A percentile compares a stretch with the other conserved stretches of the same genome.
phyloP scores from a whole-genome alignment of 2,113 vertebrate genomes.

The Vidua macroura region DNA sequence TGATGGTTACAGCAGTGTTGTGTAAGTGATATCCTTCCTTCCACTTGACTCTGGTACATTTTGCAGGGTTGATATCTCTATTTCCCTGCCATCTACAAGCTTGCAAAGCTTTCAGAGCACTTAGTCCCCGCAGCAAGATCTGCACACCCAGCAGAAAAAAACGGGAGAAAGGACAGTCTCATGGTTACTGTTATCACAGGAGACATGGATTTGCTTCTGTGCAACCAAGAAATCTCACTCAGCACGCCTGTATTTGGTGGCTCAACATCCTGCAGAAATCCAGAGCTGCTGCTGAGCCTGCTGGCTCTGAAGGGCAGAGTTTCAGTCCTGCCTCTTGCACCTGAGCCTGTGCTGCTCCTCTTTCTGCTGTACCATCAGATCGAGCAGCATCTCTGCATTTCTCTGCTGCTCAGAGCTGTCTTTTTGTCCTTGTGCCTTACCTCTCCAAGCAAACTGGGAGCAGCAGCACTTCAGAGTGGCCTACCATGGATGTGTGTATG shows the following conservation, averaged over 20 bases:
- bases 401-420: neutral
- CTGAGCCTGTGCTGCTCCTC: neutral
- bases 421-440: neutral
- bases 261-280: neutral
- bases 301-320: neutral
- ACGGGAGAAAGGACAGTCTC: neutral
- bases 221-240: neutral
- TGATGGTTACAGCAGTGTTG: neutral
- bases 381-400: neutral
- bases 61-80: neutral
- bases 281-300: neutral
- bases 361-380: neutral
- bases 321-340: neutral
- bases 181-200: neutral
- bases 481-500: rapidly evolving
- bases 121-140: neutral
- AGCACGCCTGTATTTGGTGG: neutral
- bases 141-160: neutral
- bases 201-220: neutral
- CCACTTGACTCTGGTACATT: neutral
- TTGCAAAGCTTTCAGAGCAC: neutral
- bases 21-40: neutral
- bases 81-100: neutral
- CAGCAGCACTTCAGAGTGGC: neutral
- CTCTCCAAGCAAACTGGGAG: neutral